Evolutionary conservation across 2,888 invertebrate species (phyloP), one percentile per base, ranked within the genome.

Genomic region (Pimpla rufipes): DNA sequence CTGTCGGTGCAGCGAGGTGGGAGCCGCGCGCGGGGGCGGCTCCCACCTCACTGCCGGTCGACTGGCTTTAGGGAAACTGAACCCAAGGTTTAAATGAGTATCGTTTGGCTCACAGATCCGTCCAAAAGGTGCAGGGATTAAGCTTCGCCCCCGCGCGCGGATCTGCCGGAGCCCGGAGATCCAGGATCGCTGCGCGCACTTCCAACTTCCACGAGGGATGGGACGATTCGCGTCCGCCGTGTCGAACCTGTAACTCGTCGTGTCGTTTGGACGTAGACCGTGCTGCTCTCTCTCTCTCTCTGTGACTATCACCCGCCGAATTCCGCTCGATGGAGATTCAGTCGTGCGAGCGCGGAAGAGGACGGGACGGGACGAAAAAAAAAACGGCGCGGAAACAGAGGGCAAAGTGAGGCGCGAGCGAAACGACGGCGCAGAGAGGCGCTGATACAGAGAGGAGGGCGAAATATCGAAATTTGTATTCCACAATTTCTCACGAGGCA

Each of bases 401-500:
- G 16, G 18, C 3, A 5, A 29, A 45, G 29, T 23, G 29, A 50
- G 16, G 45, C n/a, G n/a, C n/a, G n/a, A n/a, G n/a, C 42, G 59
- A 47, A 21, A 16, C 29, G 11, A 6, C 0, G 57, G 1, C 18
- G 2, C 7, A 47, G 59, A 64, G 40, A 3, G 2, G 62, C 4
- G n/a, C 8, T 18, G 40, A n/a, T 4, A 18, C 42, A 23, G 10
- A n/a, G 29, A 40, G 50, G 67, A 52, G 50, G 67, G 47, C n/a
- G 73, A 76, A 79, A 83, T 83, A 85, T 84, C 77, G 67, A 81
- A 84, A 85, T 86, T 86, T 83, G 83, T 85, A 86, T 85, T 86
- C 81, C 45, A 67, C 76, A 70, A 86, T 85, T 79, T 55, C 45
- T 83, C 62, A 68, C 55, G 37, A 18, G 73, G 75, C 37, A 42